These are phyloP conservation scores for Orchesella flavescens DNA, from an alignment of 2,888 invertebrate genomes.

Conservation along the genomic window DNA sequence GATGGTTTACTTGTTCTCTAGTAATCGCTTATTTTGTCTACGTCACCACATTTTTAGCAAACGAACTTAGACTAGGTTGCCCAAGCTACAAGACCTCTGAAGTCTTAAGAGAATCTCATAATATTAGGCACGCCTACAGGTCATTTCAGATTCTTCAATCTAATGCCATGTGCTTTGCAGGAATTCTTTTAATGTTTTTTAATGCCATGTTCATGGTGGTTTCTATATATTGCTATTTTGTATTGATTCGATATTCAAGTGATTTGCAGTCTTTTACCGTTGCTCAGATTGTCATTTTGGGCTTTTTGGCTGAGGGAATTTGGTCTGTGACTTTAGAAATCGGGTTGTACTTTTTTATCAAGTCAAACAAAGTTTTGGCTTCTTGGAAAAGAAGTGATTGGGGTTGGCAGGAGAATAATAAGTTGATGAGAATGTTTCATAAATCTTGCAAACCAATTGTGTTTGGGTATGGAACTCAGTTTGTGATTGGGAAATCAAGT, in stretches of 20 bases:
- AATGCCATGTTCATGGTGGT: not conserved
- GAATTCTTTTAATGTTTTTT: not conserved
- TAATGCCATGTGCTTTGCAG: not conserved
- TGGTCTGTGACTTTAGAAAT: not conserved
- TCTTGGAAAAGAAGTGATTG: not conserved
- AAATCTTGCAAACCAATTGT: not conserved
- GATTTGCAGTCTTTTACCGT: not conserved
- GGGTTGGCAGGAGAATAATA: not conserved
- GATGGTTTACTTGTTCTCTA: not conserved
- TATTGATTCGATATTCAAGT: not conserved
- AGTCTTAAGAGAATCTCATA: not conserved
- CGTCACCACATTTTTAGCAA: not conserved
- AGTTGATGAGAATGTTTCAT: not conserved
- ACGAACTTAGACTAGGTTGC: not conserved
- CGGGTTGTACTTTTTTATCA: not conserved
- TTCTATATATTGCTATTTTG: not conserved
- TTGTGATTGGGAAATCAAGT: not conserved
- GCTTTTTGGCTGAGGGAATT: not conserved
- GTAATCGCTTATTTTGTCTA: not conserved
- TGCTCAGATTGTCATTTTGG: not conserved
- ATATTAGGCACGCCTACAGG: not conserved
- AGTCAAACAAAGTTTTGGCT: not conserved
- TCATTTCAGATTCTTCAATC: not conserved
- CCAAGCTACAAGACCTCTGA: not conserved
- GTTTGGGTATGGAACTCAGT: not conserved